Conservation (phyloP, 2,113 vertebrate genomes). For the Python bivittatus region DNA sequence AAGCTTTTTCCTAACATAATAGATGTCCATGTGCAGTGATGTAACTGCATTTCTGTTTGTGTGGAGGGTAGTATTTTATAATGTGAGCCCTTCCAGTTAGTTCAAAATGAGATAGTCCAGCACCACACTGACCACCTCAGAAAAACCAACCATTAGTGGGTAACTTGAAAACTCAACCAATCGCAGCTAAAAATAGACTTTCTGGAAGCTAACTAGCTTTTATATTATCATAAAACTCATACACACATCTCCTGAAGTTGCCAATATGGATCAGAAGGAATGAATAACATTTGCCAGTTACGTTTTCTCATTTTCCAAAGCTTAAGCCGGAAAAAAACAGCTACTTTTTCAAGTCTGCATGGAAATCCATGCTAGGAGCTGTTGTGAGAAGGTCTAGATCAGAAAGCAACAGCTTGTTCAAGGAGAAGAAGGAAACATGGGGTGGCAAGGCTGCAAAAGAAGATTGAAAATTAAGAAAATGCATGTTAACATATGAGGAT, state of each 20-base stretch:
- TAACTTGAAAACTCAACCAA: background rate
- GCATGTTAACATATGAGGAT: constrained; percentile 44
- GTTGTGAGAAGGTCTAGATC: background rate
- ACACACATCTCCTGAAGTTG: background rate
- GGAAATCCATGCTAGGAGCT: background rate
- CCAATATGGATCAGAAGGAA: background rate
- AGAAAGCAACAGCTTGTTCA: background rate
- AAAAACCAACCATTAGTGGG: background rate
- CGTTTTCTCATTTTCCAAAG: background rate
- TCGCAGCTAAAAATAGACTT: background rate
- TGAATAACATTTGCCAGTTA: background rate
- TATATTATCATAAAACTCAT: background rate
- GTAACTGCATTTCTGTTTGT: background rate
- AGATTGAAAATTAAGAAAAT: background rate
- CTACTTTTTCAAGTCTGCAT: background rate
- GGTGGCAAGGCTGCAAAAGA: constrained; percentile 50
- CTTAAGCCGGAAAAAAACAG: background rate
- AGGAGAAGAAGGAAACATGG: constrained; percentile 51
- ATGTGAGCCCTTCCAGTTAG: background rate
- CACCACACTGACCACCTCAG: background rate
- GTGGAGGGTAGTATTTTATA: background rate
- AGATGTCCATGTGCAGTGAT: background rate
- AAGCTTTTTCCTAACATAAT: background rate
- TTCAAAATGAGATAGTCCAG: background rate
- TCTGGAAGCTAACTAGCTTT: background rate